Evolutionary conservation across 2,888 invertebrate genomes (phyloP).

Genomic region (Zonitis immaculata): DNA sequence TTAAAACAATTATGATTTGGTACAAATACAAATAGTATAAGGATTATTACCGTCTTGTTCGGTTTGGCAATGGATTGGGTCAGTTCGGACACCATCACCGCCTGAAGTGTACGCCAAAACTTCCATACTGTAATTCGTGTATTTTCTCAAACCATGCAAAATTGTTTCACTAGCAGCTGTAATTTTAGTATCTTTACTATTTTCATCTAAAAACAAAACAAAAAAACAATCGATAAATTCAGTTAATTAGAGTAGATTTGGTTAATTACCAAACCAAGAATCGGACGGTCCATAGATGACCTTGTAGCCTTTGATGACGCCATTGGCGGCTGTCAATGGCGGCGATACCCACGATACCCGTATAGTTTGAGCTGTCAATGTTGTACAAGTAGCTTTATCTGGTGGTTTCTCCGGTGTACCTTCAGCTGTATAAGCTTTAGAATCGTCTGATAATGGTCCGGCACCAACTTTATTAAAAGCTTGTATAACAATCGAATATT

Average conservation of each 20-base stretch:
- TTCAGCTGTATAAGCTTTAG: conserved; percentile 89
- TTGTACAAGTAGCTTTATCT: conserved; percentile 86
- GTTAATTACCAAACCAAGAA: conserved; percentile 79
- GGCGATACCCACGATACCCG: conserved; percentile 94
- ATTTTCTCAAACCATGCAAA: conserved; percentile 88
- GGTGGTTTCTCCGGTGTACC: conserved; percentile 90
- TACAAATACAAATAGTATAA: no score
- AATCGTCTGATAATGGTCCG: conserved; percentile 85
- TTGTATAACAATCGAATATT: conserved; percentile 93
- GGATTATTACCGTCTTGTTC: conserved; percentile 92
- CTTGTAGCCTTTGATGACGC: conserved; percentile 94
- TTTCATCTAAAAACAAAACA: conserved; percentile 68
- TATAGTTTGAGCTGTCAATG: conserved; percentile 90
- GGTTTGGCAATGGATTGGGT: conserved; percentile 87
- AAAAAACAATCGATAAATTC: conserved; percentile 2
- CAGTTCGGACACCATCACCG: conserved; percentile 87
- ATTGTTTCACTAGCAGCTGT: conserved; percentile 91
- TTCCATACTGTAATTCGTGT: conserved; percentile 96
- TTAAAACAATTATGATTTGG: no score
- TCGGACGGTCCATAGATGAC: conserved; percentile 88
- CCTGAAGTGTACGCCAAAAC: conserved; percentile 92
- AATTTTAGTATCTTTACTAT: conserved; percentile 85
- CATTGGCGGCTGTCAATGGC: conserved; percentile 85
- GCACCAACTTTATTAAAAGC: conserved; percentile 93
- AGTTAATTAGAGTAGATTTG: conserved; percentile 2